phyloP scores from a whole-genome alignment of 2,888 invertebrate species.

The Chalcis sispes region DNA sequence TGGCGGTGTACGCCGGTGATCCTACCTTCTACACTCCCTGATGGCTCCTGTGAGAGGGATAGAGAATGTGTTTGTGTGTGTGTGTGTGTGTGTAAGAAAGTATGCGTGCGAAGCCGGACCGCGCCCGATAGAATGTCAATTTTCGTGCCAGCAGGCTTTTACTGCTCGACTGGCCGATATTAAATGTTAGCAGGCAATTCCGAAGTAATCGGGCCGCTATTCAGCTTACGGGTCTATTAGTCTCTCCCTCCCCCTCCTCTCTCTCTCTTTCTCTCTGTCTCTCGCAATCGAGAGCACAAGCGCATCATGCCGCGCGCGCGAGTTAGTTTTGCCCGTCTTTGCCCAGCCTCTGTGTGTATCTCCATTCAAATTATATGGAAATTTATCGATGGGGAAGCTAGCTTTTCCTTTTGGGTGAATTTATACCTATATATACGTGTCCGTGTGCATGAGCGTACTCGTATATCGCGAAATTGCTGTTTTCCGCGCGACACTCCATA shows the following conservation, averaged over 20 bases:
- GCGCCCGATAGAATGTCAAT: conserved; percentile 66
- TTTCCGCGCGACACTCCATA: conserved; percentile 28
- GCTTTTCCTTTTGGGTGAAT: conserved; percentile 45
- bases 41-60: conserved; percentile 19
- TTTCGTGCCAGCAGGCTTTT: conserved; percentile 68
- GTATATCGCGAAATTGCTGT: conserved; percentile 43
- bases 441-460: no score
- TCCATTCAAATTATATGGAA: conserved; percentile 56
- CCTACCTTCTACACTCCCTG: conserved; percentile 37
- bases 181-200: conserved; percentile 73
- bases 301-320: no score
- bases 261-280: no score
- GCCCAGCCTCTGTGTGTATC: conserved; percentile 28
- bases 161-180: conserved; percentile 66
- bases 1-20: conserved; percentile 39
- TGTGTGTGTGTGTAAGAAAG: no score
- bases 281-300: no score
- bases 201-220: conserved; percentile 65
- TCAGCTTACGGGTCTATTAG: conserved; percentile 44
- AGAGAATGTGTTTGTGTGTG: no score
- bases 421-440: no score
- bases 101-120: background rate
- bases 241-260: background rate
- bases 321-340: no score
- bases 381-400: conserved; percentile 36